phyloP scores from a whole-genome alignment of 1,140 invertebrate species.

The Leptoteleia sp. region DNA sequence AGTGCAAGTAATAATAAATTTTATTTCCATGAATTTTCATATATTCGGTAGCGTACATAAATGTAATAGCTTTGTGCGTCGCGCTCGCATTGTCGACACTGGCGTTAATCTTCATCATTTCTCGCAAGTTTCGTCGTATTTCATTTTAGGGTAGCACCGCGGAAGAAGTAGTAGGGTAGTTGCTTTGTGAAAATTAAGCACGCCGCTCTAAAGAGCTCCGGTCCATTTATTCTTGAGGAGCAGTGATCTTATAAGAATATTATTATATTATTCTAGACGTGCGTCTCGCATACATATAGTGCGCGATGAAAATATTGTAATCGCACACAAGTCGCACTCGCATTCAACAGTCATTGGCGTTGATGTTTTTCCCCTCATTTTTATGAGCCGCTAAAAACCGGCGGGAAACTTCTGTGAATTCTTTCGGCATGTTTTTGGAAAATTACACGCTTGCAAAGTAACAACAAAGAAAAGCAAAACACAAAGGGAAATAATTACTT shows the following conservation, averaged over 20 bases:
- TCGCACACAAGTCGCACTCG: neutral
- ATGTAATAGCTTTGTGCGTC: slow-evolving; percentile 1
- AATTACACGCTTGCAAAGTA: no score
- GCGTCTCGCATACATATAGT: neutral
- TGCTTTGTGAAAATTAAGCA: slow-evolving; percentile 28
- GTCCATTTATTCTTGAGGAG: slow-evolving; percentile 24
- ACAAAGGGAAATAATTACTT: no score
- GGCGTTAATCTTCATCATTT: slow-evolving; percentile 25
- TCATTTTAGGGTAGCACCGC: slow-evolving; percentile 1
- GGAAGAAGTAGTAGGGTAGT: neutral
- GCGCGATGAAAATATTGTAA: slow-evolving; percentile 12
- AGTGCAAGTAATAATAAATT: no score
- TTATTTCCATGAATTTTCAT: no score
- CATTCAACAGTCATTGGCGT: slow-evolving; percentile 7
- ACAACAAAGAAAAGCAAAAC: no score
- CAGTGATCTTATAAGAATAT: slow-evolving; percentile 25
- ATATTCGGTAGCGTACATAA: neutral
- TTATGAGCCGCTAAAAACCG: no score
- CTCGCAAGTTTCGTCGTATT: slow-evolving; percentile 13
- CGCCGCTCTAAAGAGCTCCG: neutral
- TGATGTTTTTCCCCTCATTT: neutral
- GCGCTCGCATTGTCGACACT: neutral
- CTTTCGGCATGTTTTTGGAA: no score
- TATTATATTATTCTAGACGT: slow-evolving; percentile 17
- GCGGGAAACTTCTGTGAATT: no score